Evolutionary conservation across 2,888 invertebrate genomes (phyloP).

Genomic region (Eutolmus rufibarbis): DNA sequence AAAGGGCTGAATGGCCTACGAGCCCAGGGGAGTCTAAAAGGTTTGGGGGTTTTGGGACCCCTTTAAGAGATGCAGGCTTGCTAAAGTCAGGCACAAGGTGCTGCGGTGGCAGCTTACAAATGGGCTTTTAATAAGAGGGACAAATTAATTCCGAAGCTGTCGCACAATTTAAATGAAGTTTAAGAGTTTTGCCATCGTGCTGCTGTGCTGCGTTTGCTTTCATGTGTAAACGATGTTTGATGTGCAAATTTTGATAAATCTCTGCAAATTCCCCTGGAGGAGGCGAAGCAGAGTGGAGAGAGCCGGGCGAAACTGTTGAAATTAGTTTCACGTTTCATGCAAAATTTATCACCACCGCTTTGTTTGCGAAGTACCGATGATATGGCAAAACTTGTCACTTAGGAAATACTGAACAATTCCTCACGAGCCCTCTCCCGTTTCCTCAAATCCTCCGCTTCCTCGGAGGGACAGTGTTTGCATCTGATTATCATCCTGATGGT

Average conservation of each 20-base stretch:
- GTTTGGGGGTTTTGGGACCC: background rate
- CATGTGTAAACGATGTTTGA: conserved; percentile 12
- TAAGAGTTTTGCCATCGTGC: background rate
- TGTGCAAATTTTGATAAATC: background rate
- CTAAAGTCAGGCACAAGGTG: background rate
- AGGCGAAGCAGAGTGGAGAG: background rate
- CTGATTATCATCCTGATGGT: background rate
- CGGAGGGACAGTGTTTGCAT: background rate
- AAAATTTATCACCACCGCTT: background rate
- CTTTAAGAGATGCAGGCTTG: background rate
- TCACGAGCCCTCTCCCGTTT: background rate
- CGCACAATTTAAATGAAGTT: background rate
- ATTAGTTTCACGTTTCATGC: background rate
- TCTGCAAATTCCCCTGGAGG: background rate
- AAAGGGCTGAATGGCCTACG: background rate
- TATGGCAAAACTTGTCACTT: background rate
- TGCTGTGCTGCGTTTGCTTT: conserved; percentile 8
- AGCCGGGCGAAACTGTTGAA: background rate
- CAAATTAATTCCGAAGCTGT: conserved; percentile 26
- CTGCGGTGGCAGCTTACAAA: conserved; percentile 15
- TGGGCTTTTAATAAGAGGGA: conserved; percentile 20
- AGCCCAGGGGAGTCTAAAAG: background rate
- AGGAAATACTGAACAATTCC: background rate
- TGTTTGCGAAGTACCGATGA: background rate
- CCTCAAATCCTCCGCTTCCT: background rate